A percentile compares a stretch with the other conserved stretches of the same genome.
Evolutionary conservation across 2,888 invertebrate species (phyloP).

Genomic region (Scelioninae gen. 2): DNA sequence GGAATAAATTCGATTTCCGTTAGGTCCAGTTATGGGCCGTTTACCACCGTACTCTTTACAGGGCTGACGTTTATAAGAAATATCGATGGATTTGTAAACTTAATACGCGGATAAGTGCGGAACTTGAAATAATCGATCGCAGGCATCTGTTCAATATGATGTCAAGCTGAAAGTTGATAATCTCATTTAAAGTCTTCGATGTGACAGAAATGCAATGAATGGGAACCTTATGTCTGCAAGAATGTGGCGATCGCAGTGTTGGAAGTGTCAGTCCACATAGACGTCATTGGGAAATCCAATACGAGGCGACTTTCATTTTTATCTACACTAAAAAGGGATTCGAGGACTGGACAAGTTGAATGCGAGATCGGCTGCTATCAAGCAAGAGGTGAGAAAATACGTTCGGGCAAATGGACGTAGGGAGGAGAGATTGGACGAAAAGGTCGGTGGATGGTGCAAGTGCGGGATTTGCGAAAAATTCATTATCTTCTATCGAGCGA

Average conservation of each 20-base stretch:
- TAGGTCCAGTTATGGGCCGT: too few species aligned
- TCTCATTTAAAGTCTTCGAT: conserved; percentile 60
- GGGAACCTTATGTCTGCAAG: conserved; percentile 61
- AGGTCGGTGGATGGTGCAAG: conserved; percentile 15
- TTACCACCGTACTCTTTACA: too few species aligned
- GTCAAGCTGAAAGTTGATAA: conserved; percentile 63
- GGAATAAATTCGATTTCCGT: too few species aligned
- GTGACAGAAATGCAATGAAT: conserved; percentile 58
- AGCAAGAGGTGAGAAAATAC: conserved; percentile 45
- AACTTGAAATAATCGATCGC: conserved; percentile 47
- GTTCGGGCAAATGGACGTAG: conserved; percentile 34
- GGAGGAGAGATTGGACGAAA: conserved; percentile 43
- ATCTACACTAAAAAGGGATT: conserved; percentile 52
- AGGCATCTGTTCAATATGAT: conserved; percentile 41
- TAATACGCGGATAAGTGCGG: too few species aligned
- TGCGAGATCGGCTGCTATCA: conserved; percentile 40
- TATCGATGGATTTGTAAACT: too few species aligned
- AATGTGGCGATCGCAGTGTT: conserved; percentile 62
- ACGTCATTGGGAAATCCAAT: conserved; percentile 60
- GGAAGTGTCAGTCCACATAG: conserved; percentile 62
- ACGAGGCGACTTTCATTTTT: conserved; percentile 58
- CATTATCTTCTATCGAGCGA: conserved; percentile 28
- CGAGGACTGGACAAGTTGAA: conserved; percentile 53
- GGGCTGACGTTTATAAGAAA: too few species aligned
- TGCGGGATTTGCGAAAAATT: conserved; percentile 35